Evolutionary conservation across 2,113 vertebrate genomes (phyloP).

Genomic region (Phrynosoma platyrhinos): DNA sequence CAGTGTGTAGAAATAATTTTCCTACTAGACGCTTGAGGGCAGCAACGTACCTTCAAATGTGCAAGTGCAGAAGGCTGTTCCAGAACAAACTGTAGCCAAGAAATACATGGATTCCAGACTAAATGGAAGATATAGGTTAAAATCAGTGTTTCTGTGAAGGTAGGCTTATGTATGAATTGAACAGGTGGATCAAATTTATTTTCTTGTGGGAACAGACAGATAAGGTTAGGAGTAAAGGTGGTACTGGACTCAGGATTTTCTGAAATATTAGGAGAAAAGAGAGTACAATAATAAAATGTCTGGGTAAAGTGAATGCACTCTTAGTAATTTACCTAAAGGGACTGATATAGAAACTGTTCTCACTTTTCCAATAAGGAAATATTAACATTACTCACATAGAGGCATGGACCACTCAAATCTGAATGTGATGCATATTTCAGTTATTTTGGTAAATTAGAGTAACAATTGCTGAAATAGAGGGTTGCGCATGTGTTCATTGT

Average conservation of each 20-base stretch:
- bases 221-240: conserved; percentile 14
- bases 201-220: conserved; percentile 11
- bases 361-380: neutral
- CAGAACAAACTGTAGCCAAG: neutral
- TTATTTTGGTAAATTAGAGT: neutral
- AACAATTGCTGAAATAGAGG: neutral
- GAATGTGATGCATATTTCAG: neutral
- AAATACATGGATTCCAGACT: neutral
- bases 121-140: conserved; percentile 4
- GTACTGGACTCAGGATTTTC: neutral
- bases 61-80: neutral
- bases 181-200: conserved; percentile 17
- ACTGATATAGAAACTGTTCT: conserved; percentile 17
- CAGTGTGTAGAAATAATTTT: conserved; percentile 16
- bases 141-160: neutral
- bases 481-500: neutral
- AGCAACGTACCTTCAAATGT: conserved; percentile 59
- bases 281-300: neutral
- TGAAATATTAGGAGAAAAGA: conserved; percentile 14
- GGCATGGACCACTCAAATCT: neutral
- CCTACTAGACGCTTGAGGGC: conserved; percentile 56
- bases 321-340: neutral
- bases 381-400: neutral
- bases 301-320: neutral
- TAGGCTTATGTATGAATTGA: neutral